Conservation (phyloP, 2,797 vertebrate species). For the Argyrosomus regius region DNA sequence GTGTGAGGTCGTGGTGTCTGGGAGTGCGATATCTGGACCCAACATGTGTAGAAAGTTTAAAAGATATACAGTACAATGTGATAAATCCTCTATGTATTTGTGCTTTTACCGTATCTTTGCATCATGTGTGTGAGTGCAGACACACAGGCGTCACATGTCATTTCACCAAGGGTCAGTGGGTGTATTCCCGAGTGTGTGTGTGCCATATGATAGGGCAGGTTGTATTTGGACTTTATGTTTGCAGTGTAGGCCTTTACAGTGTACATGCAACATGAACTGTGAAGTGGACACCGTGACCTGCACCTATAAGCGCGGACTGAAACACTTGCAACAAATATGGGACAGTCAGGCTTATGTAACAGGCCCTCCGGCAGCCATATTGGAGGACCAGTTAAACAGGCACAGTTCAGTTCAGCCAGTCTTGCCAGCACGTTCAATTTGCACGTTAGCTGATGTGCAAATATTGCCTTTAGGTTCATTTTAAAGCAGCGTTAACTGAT, state of each 20-base stretch:
- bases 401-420: background rate
- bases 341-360: slow-evolving; percentile 8
- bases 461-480: background rate
- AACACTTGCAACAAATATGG: slow-evolving; percentile 27
- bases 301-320: slow-evolving; percentile 24
- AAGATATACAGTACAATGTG: background rate
- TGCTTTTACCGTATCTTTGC: background rate
- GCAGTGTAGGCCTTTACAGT: slow-evolving; percentile 22
- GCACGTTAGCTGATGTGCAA: background rate
- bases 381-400: background rate
- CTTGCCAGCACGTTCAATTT: background rate
- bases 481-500: background rate
- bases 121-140: background rate
- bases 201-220: slow-evolving; percentile 47
- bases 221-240: slow-evolving; percentile 51
- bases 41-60: slow-evolving; percentile 1
- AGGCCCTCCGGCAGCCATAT: background rate
- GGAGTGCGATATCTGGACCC: background rate
- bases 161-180: slow-evolving; percentile 41
- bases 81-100: background rate
- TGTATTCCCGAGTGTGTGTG: slow-evolving; percentile 21
- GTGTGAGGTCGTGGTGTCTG: background rate
- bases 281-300: slow-evolving; percentile 57
- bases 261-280: slow-evolving; percentile 59
- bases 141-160: slow-evolving; percentile 20